Percentiles rank a stretch among this genome's conserved stretches.
Conservation (phyloP, 2,797 vertebrate genomes). For the Centropyge bicolor region DNA sequence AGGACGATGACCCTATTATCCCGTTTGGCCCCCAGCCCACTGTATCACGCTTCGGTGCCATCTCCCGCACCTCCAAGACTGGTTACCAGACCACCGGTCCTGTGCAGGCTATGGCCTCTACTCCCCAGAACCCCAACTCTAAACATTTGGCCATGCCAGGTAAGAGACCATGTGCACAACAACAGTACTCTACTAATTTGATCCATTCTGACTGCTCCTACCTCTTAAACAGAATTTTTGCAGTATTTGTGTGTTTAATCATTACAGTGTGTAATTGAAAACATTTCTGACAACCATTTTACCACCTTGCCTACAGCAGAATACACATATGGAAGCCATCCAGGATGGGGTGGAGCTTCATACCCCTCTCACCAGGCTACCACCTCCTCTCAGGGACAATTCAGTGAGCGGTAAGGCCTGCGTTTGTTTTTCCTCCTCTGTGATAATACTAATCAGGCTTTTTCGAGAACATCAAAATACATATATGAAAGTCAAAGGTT, state of each 20-base stretch:
- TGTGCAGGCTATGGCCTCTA: conserved; percentile 90
- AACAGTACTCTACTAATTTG: neutral
- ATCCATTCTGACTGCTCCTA: neutral
- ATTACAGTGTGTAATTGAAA: neutral
- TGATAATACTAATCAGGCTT: neutral
- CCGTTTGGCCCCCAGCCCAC: conserved; percentile 97
- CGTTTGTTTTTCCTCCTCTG: neutral
- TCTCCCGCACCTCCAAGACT: conserved; percentile 96
- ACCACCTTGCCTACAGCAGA: conserved; percentile 78
- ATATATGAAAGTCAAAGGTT: neutral
- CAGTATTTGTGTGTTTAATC: no score
- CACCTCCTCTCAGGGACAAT: conserved; percentile 95
- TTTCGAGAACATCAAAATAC: neutral
- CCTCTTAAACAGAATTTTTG: neutral
- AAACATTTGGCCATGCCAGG: conserved; percentile 86
- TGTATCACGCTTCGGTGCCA: conserved; percentile 97
- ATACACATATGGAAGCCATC: conserved; percentile 92
- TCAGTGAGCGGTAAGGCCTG: conserved; percentile 90
- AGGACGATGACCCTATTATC: conserved; percentile 98
- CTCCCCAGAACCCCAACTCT: conserved; percentile 84
- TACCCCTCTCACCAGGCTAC: conserved; percentile 92
- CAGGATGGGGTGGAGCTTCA: conserved; percentile 90
- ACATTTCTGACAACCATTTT: conserved; percentile 2
- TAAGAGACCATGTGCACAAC: conserved; percentile 30
- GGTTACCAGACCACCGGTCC: conserved; percentile 94